Evolutionary conservation across 2,797 vertebrate genomes (phyloP).

Genomic region (Limosa lapponica): DNA sequence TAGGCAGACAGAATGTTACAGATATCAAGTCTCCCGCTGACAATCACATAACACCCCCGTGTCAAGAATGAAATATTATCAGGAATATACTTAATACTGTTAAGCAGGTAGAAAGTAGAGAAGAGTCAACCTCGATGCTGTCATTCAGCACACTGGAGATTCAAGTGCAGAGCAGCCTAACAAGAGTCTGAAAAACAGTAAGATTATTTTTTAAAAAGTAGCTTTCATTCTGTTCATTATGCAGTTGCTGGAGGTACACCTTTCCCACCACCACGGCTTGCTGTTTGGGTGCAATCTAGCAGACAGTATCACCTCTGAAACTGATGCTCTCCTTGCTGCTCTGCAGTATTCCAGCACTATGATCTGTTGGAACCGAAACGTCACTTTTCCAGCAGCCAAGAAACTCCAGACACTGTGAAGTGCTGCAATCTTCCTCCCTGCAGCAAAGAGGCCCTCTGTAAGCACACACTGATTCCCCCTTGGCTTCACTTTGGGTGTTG

Average conservation of each 20-base stretch:
- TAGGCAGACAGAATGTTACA: rapidly evolving
- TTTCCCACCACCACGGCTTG: background rate
- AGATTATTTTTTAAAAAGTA: background rate
- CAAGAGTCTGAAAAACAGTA: background rate
- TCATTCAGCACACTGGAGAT: background rate
- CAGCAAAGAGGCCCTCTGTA: background rate
- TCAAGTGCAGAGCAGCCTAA: background rate
- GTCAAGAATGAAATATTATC: background rate
- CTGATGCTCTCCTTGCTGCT: background rate
- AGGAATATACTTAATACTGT: background rate
- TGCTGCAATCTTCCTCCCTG: background rate
- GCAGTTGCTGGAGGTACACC: background rate
- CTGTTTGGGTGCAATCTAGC: background rate
- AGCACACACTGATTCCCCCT: background rate
- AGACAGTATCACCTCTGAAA: background rate
- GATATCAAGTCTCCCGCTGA: no score
- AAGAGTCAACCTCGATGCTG: background rate
- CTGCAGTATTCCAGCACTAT: background rate
- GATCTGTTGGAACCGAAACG: background rate
- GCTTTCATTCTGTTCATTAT: background rate
- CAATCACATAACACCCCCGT: rapidly evolving
- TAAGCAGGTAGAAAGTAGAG: background rate
- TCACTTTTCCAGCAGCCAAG: background rate
- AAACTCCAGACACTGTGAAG: background rate
- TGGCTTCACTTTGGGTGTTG: background rate